These are phyloP conservation scores for Cephus sareptanus DNA, from an alignment of 2,888 invertebrate genomes.

Conservation along the genomic window DNA sequence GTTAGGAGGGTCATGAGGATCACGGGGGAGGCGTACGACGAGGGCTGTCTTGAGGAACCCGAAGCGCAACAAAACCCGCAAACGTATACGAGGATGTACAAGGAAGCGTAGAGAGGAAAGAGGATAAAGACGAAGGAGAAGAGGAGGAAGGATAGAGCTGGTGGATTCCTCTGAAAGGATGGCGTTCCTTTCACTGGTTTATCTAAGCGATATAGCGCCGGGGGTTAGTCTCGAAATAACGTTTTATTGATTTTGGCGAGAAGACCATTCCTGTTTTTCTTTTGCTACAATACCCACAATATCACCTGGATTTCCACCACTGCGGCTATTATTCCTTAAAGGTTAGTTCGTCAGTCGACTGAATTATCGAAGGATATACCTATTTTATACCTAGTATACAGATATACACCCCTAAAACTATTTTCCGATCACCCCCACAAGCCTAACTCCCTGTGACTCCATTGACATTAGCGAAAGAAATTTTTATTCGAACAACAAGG, in stretches of 20 bases:
- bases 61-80: neutral
- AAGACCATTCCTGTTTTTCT: constrained; percentile 1
- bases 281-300: constrained; percentile 8
- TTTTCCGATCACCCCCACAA: neutral
- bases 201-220: constrained; percentile 23
- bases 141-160: neutral
- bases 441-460: neutral
- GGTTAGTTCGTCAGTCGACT: neutral
- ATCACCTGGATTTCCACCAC: neutral
- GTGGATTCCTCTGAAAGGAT: constrained; percentile 23
- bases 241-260: constrained; percentile 22
- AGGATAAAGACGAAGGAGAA: constrained; percentile 8
- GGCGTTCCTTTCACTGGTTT: constrained; percentile 24
- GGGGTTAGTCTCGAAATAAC: constrained; percentile 25
- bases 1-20: constrained; percentile 11
- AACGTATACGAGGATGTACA: neutral
- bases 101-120: neutral
- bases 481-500: neutral
- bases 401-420: neutral
- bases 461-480: neutral
- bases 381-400: neutral
- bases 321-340: neutral
- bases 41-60: constrained; percentile 10
- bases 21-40: neutral
- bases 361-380: neutral